Base-by-base conservation (phyloP, 2,797 vertebrate species). In the Lithobates pipiens region DNA sequence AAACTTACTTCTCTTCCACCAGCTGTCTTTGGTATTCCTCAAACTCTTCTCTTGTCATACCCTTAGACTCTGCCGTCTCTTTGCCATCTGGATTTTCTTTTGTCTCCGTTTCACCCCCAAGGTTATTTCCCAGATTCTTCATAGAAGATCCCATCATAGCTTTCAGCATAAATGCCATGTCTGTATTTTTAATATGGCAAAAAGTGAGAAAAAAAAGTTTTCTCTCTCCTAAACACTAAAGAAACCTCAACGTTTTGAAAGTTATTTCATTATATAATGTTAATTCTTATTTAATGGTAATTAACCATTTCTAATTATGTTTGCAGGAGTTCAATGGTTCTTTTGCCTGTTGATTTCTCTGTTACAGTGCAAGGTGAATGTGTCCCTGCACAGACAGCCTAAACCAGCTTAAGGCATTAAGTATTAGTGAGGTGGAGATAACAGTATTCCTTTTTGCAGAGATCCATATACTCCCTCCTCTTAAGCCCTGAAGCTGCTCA, bases 1-100 rank as follows among this genome's bases (percentile, higher is more conserved):
- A 63, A 34, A 85, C 95, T 95, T 90, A 96, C 95, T 95, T 96
- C 86, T 95, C 94, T 84, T 96, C 94, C 88, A 94, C 88, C 88
- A 95, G 92, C 88, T 95, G 93, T 88, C 85, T 92, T 90, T 95
- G 93, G 87, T 94, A 93, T 89, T 94, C 93, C 85, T 96, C 94
- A 69, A 94, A 94, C 91, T 96, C 95, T 88, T 95, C 93, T 0
- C 83, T 88, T 82, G 90, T 89, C 93, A 93, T 88, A 77, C 92
- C 88, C 44, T 90, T 91, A 86, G 93, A 93, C 83, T 90, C 88
- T 0, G 89, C 50, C 0, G 90, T 93, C 3, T 87, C 92, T 86
- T 93, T 94, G 3, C 89, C 92, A 0, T 91, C 91, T 70, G 75
- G 8, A 21, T 34, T 79, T 25, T 89, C 88, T 72, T 89, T 78